Evolutionary conservation across 2,113 vertebrate genomes (phyloP).

Genomic region (Poecilia latipinna): DNA sequence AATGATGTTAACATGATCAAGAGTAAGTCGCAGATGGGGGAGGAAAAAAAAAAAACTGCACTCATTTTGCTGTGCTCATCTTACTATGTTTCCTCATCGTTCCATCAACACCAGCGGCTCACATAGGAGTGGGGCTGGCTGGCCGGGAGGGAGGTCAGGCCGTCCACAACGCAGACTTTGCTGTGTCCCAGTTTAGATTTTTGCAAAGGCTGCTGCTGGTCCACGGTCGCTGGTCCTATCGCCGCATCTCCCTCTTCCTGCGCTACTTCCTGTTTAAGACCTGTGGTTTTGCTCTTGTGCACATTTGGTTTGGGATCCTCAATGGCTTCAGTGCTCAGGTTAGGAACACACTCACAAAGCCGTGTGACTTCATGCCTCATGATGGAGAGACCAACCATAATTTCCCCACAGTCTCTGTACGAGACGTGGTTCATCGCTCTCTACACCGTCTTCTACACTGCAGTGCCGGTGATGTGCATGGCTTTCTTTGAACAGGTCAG

Average conservation of each 20-base stretch:
- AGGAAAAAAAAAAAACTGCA: background rate
- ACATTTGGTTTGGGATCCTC: slow-evolving; percentile 91
- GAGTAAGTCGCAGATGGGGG: slow-evolving; percentile 81
- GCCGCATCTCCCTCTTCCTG: slow-evolving; percentile 88
- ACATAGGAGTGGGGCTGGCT: slow-evolving; percentile 89
- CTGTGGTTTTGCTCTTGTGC: slow-evolving; percentile 83
- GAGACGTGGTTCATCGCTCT: slow-evolving; percentile 92
- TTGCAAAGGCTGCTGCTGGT: slow-evolving; percentile 88
- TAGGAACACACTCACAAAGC: slow-evolving; percentile 8
- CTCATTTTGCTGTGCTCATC: background rate
- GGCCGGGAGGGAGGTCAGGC: slow-evolving; percentile 92
- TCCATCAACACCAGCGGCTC: slow-evolving; percentile 74
- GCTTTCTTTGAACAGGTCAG: slow-evolving; percentile 92
- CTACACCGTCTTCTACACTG: slow-evolving; percentile 87
- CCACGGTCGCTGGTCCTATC: slow-evolving; percentile 92
- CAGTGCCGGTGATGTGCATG: slow-evolving; percentile 79
- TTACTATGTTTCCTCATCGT: background rate
- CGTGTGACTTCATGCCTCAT: background rate
- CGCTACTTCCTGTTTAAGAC: slow-evolving; percentile 93
- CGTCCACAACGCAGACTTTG: slow-evolving; percentile 89
- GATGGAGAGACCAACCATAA: background rate
- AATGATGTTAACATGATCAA: slow-evolving; percentile 98
- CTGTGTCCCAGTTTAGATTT: slow-evolving; percentile 88
- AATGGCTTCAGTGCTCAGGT: slow-evolving; percentile 89
- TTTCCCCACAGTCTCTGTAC: slow-evolving; percentile 82